phyloP scores from a whole-genome alignment of 2,113 vertebrate species.

The Proterorhinus semilunaris region DNA sequence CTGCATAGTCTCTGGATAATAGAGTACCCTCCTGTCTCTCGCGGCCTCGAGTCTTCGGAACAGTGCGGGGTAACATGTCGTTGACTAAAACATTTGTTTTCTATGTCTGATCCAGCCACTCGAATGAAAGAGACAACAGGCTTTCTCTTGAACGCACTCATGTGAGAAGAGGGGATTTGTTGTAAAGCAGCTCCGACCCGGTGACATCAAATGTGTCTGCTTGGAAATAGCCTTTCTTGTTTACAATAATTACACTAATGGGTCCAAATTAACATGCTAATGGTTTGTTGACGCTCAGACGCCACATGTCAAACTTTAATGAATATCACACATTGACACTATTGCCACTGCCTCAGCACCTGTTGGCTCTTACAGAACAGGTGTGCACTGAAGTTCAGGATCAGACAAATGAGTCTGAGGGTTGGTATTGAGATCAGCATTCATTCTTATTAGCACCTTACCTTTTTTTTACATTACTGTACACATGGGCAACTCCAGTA shows the following conservation, averaged over 20 bases:
- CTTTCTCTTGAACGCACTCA: not conserved
- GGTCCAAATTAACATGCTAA: conserved; percentile 42
- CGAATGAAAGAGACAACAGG: not conserved
- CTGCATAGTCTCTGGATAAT: too few relatives aligned
- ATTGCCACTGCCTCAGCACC: conserved; percentile 16
- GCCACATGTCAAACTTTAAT: conserved; percentile 33
- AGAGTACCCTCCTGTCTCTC: too few relatives aligned
- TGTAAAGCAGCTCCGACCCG: not conserved
- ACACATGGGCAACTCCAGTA: too few relatives aligned
- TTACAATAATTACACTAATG: conserved; percentile 57
- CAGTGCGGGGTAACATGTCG: too few relatives aligned
- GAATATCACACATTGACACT: conserved; percentile 19
- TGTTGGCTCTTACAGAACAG: conserved; percentile 14
- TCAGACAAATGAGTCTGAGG: not conserved
- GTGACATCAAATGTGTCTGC: conserved; percentile 21
- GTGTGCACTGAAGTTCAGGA: conserved; percentile 8
- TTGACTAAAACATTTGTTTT: not conserved
- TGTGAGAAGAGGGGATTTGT: not conserved
- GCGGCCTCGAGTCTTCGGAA: too few relatives aligned
- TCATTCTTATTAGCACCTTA: too few relatives aligned
- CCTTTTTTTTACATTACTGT: too few relatives aligned
- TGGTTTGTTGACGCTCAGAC: conserved; percentile 42
- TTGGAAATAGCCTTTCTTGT: conserved; percentile 35
- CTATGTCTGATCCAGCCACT: not conserved
- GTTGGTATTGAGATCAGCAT: too few relatives aligned